Percentiles rank a stretch among this genome's conserved stretches.
phyloP scores from a whole-genome alignment of 2,888 invertebrate genomes.

The Pseudococcus viburni region DNA sequence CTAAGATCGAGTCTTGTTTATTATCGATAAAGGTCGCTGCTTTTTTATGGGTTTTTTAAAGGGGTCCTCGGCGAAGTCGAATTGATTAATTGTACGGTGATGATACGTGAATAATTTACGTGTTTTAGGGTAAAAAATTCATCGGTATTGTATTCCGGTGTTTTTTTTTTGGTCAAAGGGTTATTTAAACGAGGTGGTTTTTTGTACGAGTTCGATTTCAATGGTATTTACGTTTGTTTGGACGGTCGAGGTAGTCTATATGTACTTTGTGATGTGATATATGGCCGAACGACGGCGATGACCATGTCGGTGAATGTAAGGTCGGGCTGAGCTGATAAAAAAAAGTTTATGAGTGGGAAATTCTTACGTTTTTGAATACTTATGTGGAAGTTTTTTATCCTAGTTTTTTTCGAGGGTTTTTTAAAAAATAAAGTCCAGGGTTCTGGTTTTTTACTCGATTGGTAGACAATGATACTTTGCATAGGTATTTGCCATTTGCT shows the following conservation, averaged over 20 bases:
- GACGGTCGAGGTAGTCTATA: neutral
- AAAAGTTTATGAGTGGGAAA: constrained; percentile 3
- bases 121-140: neutral
- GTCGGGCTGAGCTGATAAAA: neutral
- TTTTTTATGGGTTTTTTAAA: constrained; percentile 6
- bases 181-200: neutral
- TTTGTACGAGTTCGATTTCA: constrained; percentile 1
- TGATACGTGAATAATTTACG: constrained; percentile 53
- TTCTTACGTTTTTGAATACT: neutral
- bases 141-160: neutral
- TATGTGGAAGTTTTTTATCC: neutral
- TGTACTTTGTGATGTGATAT: neutral
- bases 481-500: no score
- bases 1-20: neutral
- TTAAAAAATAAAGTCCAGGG: no score
- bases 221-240: constrained; percentile 1
- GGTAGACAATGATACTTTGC: no score
- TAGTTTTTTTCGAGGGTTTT: neutral
- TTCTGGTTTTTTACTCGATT: no score
- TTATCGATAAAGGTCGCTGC: constrained; percentile 49
- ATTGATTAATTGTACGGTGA: constrained; percentile 30
- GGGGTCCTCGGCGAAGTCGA: neutral
- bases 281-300: neutral
- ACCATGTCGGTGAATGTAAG: constrained; percentile 6
- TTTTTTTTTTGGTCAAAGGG: neutral